Percentiles rank a stretch among this genome's conserved stretches.
These are phyloP conservation scores for Setophaga coronata DNA, from an alignment of 2,113 vertebrate genomes.

Conservation along the genomic window DNA sequence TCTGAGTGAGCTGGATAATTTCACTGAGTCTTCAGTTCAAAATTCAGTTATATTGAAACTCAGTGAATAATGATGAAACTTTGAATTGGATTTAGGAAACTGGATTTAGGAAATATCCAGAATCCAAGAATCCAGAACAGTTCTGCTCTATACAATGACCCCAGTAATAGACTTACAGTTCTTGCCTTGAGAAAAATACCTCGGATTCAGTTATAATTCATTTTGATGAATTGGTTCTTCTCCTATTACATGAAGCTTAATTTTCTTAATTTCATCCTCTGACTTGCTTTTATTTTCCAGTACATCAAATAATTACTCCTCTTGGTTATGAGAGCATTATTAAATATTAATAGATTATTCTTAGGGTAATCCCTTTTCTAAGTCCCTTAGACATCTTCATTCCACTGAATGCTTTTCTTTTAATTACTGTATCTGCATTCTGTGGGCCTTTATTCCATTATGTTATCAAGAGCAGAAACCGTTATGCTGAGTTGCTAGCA, in stretches of 20 bases:
- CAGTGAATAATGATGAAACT: neutral
- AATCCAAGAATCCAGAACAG: neutral
- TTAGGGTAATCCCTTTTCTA: neutral
- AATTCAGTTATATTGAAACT: neutral
- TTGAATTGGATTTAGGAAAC: neutral
- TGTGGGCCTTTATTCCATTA: neutral
- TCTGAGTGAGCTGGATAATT: neutral
- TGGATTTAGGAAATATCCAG: neutral
- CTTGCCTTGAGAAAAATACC: neutral
- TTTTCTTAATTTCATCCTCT: conserved; percentile 1
- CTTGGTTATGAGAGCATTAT: neutral
- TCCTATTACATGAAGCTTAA: neutral
- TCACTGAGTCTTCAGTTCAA: neutral
- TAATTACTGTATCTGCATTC: neutral
- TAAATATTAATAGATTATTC: neutral
- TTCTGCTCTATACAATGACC: neutral
- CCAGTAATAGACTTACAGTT: neutral
- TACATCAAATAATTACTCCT: neutral
- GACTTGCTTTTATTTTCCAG: neutral
- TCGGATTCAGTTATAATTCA: neutral
- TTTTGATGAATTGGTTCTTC: neutral
- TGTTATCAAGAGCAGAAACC: neutral
- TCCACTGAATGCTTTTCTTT: neutral
- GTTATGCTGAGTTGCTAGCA: neutral
- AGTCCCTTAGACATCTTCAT: neutral